Percentiles rank a stretch among this genome's conserved stretches.
phyloP scores from a whole-genome alignment of 2,113 vertebrate genomes.

The Thinocorus orbignyianus region DNA sequence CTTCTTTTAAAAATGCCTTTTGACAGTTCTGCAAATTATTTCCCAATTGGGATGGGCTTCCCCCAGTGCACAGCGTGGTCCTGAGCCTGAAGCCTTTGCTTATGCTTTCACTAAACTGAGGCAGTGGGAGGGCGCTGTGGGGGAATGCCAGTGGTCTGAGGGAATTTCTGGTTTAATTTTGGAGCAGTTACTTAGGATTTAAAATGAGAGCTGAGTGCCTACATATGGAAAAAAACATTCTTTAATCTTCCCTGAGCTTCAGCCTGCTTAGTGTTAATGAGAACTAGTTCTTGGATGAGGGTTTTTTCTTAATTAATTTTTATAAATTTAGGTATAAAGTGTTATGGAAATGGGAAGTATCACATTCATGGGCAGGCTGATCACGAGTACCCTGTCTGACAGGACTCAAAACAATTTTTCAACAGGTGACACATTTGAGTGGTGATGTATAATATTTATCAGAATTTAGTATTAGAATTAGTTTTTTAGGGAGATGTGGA shows the following conservation, averaged over 20 bases:
- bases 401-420: background rate
- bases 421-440: background rate
- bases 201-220: background rate
- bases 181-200: background rate
- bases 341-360: background rate
- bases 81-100: background rate
- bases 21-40: background rate
- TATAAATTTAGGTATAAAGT: background rate
- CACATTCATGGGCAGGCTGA: background rate
- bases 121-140: background rate
- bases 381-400: background rate
- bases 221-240: background rate
- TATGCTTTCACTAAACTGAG: background rate
- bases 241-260: slow-evolving; percentile 2
- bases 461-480: background rate
- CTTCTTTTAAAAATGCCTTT: background rate
- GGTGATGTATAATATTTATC: background rate
- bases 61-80: fast-evolving
- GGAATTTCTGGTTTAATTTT: background rate
- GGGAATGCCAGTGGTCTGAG: background rate
- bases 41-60: background rate
- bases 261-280: background rate
- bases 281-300: background rate
- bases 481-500: background rate
- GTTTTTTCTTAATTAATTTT: background rate